phyloP scores from a whole-genome alignment of 2,113 vertebrate genomes.

The Tetraodon nigroviridis region DNA sequence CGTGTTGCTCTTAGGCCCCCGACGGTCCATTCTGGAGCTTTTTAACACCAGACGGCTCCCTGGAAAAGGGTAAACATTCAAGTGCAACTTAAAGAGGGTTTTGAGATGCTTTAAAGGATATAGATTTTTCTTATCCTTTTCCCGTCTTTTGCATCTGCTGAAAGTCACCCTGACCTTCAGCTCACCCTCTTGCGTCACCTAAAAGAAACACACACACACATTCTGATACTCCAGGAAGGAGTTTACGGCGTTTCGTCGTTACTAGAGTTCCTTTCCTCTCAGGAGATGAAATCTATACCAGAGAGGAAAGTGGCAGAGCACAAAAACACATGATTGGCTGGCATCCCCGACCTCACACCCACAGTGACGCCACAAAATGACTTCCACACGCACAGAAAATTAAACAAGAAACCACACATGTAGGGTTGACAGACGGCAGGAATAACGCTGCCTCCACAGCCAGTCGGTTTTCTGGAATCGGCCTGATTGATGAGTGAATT shows the following conservation, averaged over 20 bases:
- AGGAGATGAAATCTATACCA: constrained; percentile 30
- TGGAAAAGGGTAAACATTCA: background rate
- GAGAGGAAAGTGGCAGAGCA: constrained; percentile 20
- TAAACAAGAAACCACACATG: background rate
- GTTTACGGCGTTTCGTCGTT: constrained; percentile 1
- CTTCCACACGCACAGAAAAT: background rate
- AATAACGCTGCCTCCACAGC: background rate
- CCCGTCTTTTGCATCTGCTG: constrained; percentile 10
- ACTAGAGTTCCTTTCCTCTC: background rate
- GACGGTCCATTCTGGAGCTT: background rate
- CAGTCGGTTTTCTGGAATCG: too few relatives aligned
- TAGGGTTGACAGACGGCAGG: background rate
- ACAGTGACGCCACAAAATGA: background rate
- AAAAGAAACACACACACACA: background rate
- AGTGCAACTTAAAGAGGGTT: background rate
- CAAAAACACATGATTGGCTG: constrained; percentile 21
- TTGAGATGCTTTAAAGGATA: background rate
- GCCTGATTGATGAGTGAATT: too few relatives aligned
- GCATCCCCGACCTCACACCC: constrained; percentile 16
- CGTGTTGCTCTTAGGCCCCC: background rate
- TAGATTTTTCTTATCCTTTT: background rate
- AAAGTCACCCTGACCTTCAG: constrained; percentile 23
- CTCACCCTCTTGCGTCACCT: constrained; percentile 38
- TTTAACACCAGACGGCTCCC: background rate
- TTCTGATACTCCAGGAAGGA: constrained; percentile 10